Base-by-base conservation (phyloP, 2,888 invertebrate genomes). In the Phengaris arion region DNA sequence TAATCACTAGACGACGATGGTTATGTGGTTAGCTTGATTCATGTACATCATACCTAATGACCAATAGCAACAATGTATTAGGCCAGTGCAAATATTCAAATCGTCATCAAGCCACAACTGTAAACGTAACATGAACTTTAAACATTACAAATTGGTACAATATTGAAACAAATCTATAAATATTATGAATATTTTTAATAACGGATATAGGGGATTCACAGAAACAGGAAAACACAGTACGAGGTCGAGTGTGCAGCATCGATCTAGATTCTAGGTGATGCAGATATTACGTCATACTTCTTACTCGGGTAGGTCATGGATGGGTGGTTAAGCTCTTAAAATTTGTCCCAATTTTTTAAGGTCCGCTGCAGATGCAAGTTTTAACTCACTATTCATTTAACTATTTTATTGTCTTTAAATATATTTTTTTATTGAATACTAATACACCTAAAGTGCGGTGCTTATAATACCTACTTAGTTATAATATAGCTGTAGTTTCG, bases 301-400 rank as follows among this genome's bases (percentile, higher is more conserved):
- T 5, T 22, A 59, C 59, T 59, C 59, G 59, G 59, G 57, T 57
- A 57, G 57, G 59, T 22, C 59, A 59, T 59, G 59, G 59, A 22
- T 57, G 57, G 15, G 8, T 8, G 2, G 15, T 15, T 57, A 15
- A 57, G 55, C 55, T 55, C 35, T 35, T 35, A 35, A 35, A 35
- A 35, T 35, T 35, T 35, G 35, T 35, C 35, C 35, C 35, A 2
- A 35, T 35, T 35, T 4, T 35, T 35, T 35, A 2, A 35, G 35
- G 35, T 35, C 4, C 2, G 35, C 35, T 22, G 22, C 22, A 22
- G 22, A 22, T 1, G 35, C 35, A 35, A 3, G 35, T 35, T 35
- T 35, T 35, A 35, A 35, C 35, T 35, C 35, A 35, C 35, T 35
- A 35, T 35, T 35, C 35, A 35, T 35, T 35, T 35, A 4, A 2